Evolutionary conservation across 1,140 invertebrate genomes (phyloP), one percentile per base, ranked within the genome.

Genomic region (Lysiphlebus fabarum): DNA sequence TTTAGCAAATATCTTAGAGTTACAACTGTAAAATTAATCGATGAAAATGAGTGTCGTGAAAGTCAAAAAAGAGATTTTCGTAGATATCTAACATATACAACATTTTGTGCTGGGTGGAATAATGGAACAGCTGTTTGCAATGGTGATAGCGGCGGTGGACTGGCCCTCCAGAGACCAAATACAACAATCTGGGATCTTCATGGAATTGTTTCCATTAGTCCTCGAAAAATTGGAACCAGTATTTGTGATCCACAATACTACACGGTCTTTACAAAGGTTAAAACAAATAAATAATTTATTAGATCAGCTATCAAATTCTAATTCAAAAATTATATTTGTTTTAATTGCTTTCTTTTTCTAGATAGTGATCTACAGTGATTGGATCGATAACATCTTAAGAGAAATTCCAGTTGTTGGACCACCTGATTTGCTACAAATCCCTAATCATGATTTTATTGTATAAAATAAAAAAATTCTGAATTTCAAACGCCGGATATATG

Each of bases 91-190:
- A 77, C 76, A 6, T 78, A 75, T 43, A 80, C 78, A 7, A 66
- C 75, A 10, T 80, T 81, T 59, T 82, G 80, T 65, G 80, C 75
- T 43, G 79, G 78, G 14, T 78, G 72, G 69, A 60, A 61, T 12
- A 80, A 81, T 62, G 73, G 79, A 37, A 75, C 70, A n/a, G 67
- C 70, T 6, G 76, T 79, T 12, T 82, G 78, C 58, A 82, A 81
- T 63, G 79, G 79, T 6, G 78, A 81, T 43, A 81, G 78, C 62
- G 78, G 79, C 2, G 77, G 77, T 56, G 78, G 78, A n/a, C 65
- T 81, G 17, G 58, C 76, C 17, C 26, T 70, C 0, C 41, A 67
- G 44, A 65, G 64, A 62, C 51, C 56, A 0, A 67, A 68, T 64
- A 60, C 67, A 1, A 56, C 43, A 6, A 48, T 70, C 4, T 80